Evolutionary conservation across 2,797 vertebrate genomes (phyloP), one percentile per base, ranked within the genome.

Genomic region (Tolypeutes matacus): DNA sequence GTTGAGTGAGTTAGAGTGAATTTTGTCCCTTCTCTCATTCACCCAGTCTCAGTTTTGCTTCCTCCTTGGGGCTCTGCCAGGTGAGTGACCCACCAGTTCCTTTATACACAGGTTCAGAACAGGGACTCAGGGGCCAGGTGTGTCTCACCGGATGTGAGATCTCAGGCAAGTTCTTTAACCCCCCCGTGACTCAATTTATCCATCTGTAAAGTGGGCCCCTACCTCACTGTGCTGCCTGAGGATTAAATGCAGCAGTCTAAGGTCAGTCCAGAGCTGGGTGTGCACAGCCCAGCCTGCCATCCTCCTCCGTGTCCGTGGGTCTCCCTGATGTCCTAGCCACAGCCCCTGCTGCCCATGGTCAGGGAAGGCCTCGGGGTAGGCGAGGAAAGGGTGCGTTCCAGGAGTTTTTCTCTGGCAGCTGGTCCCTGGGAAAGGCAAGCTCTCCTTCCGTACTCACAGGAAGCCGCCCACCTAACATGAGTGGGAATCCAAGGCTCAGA

Each of bases 381-480:
- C 0, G 1, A 6, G 69, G 12, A 15, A 18, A 1, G 58, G 20
- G 12, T 0, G 1, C 3, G 0, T 42, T 80, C 36, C 8, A 36
- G 62, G 62, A 36, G 10, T 31, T 60, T 58, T 5, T 36, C 29
- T 17, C 58, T 12, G 20, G 9, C 21, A 36, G 64, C 21, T 34
- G 65, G 9, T 6, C 18, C 17, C 18, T 46, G 60, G 18, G 64
- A 23, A 49, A 85, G 67, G 78, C 29, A 2, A 17, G 60, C 18
- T 53, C n/a, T 67, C 58, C 21, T 25, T 69, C 3, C n/a, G 56
- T 0, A 0, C 23, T 18, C 65, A 34, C 80, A 46, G 29, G 14
- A 5, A 21, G 14, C 18, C 21, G 18, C 1, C 25, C 2, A 21
- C 20, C 56, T 51, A 25, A 4, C 9, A 29, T 80, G 39, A 70